Base-by-base conservation (phyloP, 1,140 invertebrate genomes). In the Diprion similis region DNA sequence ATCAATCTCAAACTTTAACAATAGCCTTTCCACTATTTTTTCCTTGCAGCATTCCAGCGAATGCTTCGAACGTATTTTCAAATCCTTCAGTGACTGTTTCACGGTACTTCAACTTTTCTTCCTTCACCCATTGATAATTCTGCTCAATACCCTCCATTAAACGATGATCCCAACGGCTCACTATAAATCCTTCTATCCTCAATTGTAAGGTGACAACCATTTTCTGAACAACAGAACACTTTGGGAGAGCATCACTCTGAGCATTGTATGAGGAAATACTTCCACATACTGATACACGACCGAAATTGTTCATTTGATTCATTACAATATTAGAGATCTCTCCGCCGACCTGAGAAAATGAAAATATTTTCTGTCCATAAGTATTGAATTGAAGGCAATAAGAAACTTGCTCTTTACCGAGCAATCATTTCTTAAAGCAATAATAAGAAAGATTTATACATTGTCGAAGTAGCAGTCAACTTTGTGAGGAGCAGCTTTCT, bases 61-160 rank as follows among this genome's bases (percentile, higher is more conserved):
- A 90, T 46, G 92, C 92, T 73, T 90, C 85, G 9, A 92, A 91
- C 90, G 92, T 91, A 76, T 92, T 92, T 76, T 93, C 91, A 84
- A 94, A 93, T 13, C 93, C 93, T 74, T 92, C 82, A 8, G 89
- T 91, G 0, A 92, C 76, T 70, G 92, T 92, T 82, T 94, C 92
- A 78, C 88, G 84, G 75, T 90, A 91, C 78, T 92, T 90, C 6
- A 94, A 71, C 87, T 92, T 92, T 17, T 91, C 92, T 86, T 93
- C 89, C 76, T 88, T 82, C 71, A 93, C 87, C 91, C 92, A 92
- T 77, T 90, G 81, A 17, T 89, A 73, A 83, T 93, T 90, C 78
- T 91, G 88, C 46, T 86, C 77, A 17, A 92, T 86, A 7, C 91
- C 92, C 84, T 92, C 90, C 17, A 87, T 76, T 90, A 90, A 93